Conservation (phyloP, 2,888 invertebrate species). For the Sepioteuthis lessoniana region DNA sequence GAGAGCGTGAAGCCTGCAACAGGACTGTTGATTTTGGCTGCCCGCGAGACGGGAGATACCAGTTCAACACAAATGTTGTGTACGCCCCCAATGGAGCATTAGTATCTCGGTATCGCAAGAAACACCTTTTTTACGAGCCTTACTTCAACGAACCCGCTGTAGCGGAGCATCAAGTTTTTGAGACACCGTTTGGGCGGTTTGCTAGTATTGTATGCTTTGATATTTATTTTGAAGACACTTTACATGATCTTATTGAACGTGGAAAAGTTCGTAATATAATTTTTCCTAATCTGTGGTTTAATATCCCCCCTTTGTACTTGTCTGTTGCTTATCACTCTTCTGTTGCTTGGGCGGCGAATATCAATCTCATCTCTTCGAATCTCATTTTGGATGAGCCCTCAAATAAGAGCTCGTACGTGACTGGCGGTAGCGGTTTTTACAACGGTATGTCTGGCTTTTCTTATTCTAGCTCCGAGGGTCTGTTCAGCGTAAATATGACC, state of each 20-base stretch:
- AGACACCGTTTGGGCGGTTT: constrained; percentile 67
- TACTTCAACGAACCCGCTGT: constrained; percentile 74
- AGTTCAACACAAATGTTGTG: constrained; percentile 86
- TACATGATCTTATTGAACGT: constrained; percentile 79
- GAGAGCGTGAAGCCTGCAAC: constrained; percentile 80
- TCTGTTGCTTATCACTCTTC: constrained; percentile 79
- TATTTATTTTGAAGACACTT: constrained; percentile 84
- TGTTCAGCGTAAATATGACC: too few species aligned
- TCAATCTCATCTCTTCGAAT: constrained; percentile 83
- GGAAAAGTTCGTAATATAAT: constrained; percentile 79
- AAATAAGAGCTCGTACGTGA: constrained; percentile 74
- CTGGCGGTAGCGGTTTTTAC: constrained; percentile 85
- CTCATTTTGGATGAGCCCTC: constrained; percentile 79
- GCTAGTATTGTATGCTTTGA: constrained; percentile 90
- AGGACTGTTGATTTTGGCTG: constrained; percentile 55
- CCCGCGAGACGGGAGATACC: constrained; percentile 63
- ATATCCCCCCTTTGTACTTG: constrained; percentile 81
- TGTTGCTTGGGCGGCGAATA: constrained; percentile 81
- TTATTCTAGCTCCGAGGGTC: constrained; percentile 52
- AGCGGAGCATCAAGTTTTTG: constrained; percentile 61
- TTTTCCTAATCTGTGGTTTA: constrained; percentile 86
- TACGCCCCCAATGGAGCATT: constrained; percentile 84
- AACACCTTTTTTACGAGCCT: constrained; percentile 76
- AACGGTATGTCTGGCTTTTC: constrained; percentile 72
- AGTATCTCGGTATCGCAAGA: constrained; percentile 81